Evolutionary conservation across 2,888 invertebrate species (phyloP).

Genomic region (Epirrita christyi): DNA sequence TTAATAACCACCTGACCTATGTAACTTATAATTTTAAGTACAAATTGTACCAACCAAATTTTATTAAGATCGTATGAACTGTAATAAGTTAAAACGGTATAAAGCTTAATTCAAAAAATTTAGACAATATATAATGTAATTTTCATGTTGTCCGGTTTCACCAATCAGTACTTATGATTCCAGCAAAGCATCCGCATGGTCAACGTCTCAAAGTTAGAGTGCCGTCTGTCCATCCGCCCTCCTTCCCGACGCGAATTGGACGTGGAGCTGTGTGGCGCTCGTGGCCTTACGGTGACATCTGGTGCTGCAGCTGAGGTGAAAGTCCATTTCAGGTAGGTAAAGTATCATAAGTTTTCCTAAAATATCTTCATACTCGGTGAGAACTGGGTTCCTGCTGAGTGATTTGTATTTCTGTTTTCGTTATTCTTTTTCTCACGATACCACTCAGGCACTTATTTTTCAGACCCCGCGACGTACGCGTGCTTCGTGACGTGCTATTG

Average conservation of each 20-base stretch:
- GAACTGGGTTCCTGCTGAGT: background rate
- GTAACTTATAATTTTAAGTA: too few species aligned
- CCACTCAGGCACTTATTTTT: too few species aligned
- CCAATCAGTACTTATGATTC: background rate
- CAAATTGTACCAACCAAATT: too few species aligned
- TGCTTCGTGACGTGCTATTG: conserved; percentile 49
- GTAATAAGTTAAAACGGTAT: too few species aligned
- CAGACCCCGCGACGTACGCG: conserved; percentile 53
- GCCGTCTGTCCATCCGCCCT: conserved; percentile 62
- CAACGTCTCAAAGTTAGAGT: conserved; percentile 61
- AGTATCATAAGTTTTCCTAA: too few species aligned
- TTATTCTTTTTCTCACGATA: background rate
- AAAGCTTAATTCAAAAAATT: too few species aligned
- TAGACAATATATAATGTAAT: too few species aligned
- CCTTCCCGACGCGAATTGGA: conserved; percentile 55
- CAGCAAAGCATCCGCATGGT: conserved; percentile 61
- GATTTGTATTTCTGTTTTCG: too few species aligned
- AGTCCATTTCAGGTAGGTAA: conserved; percentile 50
- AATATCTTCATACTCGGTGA: background rate
- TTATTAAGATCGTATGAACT: too few species aligned
- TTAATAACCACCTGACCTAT: too few species aligned
- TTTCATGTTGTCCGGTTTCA: background rate
- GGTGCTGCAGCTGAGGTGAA: conserved; percentile 57
- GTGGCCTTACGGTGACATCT: conserved; percentile 59
- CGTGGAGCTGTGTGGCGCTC: conserved; percentile 51